Base-by-base conservation (phyloP, 2,113 vertebrate genomes). In the Oenanthe melanoleuca region DNA sequence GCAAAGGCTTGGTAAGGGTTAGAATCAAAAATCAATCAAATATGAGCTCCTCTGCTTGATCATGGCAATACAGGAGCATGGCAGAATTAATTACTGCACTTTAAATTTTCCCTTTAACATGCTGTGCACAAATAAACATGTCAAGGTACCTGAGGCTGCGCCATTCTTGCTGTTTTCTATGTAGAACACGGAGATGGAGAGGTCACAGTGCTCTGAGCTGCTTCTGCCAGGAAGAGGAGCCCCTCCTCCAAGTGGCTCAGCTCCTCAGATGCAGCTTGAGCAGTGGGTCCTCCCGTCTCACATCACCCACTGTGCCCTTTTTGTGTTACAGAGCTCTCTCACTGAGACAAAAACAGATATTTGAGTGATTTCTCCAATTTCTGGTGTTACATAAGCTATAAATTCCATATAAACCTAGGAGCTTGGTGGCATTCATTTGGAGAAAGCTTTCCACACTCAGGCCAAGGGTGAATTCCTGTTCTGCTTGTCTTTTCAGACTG, bases 51-150 rank as follows among this genome's bases (percentile, higher is more conserved):
- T 56, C 22, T 75, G 42, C 57, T 79, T 74, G 33, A 67, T 67
- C 65, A 8, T 6, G 9, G 28, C 1, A 22, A 52, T 18, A 69
- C 1, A 69, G 7, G 14, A 87, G 2, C 0, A 0, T 21, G 13
- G 18, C n/a, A 82, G 57, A 75, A 85, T 57, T 37, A 75, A 64
- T 65, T 65, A 23, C 14, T 49, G 31, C 31, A 21, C 25, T 85
- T 81, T 37, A 40, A 78, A 64, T 85, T 63, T 87, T 81, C 14
- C n/a, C 33, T 96, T 89, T 65, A 57, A 9, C 40, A 82, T 79
- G 37, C 28, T 88, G 55, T 42, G 73, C 20, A 8, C 31, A 47
- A 75, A 80, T 61, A 82, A 79, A 85, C 5, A 49, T 3, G 9
- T 49, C 37, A 77, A 37, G 45, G 24, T 72, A 86, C 79, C 59